These are phyloP conservation scores for Chaetodon trifascialis DNA, from an alignment of 2,113 vertebrate genomes.

Conservation along the genomic window DNA sequence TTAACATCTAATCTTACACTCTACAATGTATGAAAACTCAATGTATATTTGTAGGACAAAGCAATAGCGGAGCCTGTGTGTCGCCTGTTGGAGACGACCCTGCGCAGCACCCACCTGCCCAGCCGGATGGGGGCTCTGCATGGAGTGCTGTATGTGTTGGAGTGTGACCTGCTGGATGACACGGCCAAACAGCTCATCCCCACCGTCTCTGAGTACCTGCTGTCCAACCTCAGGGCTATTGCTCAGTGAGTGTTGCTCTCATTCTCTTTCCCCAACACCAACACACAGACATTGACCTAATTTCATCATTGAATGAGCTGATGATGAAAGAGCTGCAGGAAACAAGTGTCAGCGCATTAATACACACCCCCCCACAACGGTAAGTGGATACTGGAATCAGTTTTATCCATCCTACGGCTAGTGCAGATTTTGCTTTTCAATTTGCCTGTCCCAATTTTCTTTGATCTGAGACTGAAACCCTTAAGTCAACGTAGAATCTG, in stretches of 20 bases:
- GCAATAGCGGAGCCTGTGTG: slow-evolving; percentile 94
- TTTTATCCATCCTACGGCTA: no score
- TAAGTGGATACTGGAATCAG: no score
- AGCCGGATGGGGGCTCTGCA: slow-evolving; percentile 95
- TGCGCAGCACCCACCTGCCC: slow-evolving; percentile 95
- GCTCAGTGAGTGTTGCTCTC: slow-evolving; percentile 88
- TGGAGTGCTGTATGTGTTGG: slow-evolving; percentile 94
- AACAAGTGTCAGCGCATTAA: neutral
- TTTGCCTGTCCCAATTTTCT: no score
- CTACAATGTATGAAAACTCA: neutral
- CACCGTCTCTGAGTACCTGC: slow-evolving; percentile 91
- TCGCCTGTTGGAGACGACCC: slow-evolving; percentile 92
- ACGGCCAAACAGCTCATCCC: slow-evolving; percentile 96
- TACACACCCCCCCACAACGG: no score
- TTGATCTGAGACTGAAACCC: no score
- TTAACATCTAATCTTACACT: neutral
- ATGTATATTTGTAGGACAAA: slow-evolving; percentile 88
- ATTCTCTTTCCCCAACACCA: slow-evolving; percentile 1
- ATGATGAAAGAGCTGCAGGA: slow-evolving; percentile 2
- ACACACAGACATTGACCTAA: slow-evolving; percentile 16
- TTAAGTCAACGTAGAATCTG: no score
- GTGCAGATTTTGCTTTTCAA: no score
- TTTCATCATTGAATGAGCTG: slow-evolving; percentile 36
- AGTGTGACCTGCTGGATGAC: slow-evolving; percentile 97
- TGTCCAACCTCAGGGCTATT: slow-evolving; percentile 90